Conservation (phyloP, 2,888 invertebrate species). For the Pristionchus fissidentatus region DNA sequence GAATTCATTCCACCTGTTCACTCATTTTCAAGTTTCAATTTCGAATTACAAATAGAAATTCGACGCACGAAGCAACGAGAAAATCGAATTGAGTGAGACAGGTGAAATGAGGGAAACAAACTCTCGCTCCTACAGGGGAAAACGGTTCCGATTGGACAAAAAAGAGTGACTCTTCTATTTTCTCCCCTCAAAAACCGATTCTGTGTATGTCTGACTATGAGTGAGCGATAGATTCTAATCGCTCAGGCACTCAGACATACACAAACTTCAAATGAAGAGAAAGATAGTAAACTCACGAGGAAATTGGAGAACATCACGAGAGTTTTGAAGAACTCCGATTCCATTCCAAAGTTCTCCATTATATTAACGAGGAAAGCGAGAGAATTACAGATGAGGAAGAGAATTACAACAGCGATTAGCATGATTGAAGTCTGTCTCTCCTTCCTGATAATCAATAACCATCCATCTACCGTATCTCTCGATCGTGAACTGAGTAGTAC, state of each 20-base stretch:
- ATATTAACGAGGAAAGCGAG: slow-evolving; percentile 71
- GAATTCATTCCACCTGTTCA: not conserved
- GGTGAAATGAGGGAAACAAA: not conserved
- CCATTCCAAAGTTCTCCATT: slow-evolving; percentile 67
- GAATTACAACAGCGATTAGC: slow-evolving; percentile 70
- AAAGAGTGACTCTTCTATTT: not conserved
- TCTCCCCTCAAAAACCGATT: no score
- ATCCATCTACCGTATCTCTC: not conserved
- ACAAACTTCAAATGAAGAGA: not conserved
- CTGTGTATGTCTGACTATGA: no score
- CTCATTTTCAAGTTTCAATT: not conserved
- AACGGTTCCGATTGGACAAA: not conserved
- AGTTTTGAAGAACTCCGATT: slow-evolving; percentile 57
- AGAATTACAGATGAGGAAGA: slow-evolving; percentile 70
- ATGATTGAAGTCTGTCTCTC: slow-evolving; percentile 72
- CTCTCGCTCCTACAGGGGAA: no score
- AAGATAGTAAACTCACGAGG: slow-evolving; percentile 57
- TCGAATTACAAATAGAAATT: not conserved
- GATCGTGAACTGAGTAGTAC: not conserved
- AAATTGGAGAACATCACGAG: slow-evolving; percentile 69
- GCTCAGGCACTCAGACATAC: no score
- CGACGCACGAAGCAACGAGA: no score
- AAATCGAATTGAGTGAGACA: not conserved
- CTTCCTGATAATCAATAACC: slow-evolving; percentile 25
- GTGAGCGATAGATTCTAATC: no score